Evolutionary conservation across 2,888 invertebrate genomes (phyloP).

Genomic region (Scotopteryx bipunctaria): DNA sequence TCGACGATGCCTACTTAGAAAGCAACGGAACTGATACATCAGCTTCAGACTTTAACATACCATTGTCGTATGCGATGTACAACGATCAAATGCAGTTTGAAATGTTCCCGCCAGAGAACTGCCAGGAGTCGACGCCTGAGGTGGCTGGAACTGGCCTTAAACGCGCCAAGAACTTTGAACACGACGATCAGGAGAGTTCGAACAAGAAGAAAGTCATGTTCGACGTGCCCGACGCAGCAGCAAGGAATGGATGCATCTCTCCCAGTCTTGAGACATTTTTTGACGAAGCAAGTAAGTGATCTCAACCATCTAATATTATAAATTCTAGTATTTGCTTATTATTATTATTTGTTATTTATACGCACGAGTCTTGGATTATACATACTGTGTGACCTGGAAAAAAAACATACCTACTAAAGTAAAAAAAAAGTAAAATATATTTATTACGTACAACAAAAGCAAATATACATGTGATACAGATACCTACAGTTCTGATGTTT

Average conservation of each 20-base stretch:
- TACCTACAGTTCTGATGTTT: too few relatives aligned
- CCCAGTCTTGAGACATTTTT: slow-evolving; percentile 44
- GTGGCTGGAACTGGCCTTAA: slow-evolving; percentile 40
- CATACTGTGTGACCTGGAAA: too few relatives aligned
- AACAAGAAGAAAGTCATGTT: slow-evolving; percentile 43
- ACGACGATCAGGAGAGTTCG: slow-evolving; percentile 25
- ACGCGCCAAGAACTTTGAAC: slow-evolving; percentile 38
- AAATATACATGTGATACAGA: too few relatives aligned
- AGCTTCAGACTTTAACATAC: not conserved
- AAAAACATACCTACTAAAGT: too few relatives aligned
- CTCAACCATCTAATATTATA: not conserved
- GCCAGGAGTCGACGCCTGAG: slow-evolving; percentile 21
- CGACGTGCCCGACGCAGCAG: slow-evolving; percentile 7
- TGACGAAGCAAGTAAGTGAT: slow-evolving; percentile 49
- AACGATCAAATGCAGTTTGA: slow-evolving; percentile 7
- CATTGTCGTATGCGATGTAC: not conserved
- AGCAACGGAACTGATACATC: not conserved
- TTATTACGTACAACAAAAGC: too few relatives aligned
- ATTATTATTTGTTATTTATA: too few relatives aligned
- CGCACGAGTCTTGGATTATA: too few relatives aligned
- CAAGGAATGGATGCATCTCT: slow-evolving; percentile 16
- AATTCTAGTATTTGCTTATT: too few relatives aligned
- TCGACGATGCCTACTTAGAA: not conserved
- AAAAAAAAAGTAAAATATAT: too few relatives aligned
- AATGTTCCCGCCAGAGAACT: slow-evolving; percentile 4